phyloP scores from a whole-genome alignment of 2,888 invertebrate genomes.

The Pantelozetes paolii region DNA sequence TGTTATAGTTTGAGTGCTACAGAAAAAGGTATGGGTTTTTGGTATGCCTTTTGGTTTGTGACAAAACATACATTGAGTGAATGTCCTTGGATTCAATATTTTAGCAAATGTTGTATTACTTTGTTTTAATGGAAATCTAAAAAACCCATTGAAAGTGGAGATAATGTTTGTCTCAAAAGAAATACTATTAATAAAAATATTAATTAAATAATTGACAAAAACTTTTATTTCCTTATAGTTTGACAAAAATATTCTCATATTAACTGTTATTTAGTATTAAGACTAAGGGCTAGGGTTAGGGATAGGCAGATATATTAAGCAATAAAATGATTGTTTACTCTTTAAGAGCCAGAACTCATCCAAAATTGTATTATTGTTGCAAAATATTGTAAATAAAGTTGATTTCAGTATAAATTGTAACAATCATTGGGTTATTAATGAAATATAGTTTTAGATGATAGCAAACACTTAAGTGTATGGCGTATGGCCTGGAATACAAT shows the following conservation, averaged over 20 bases:
- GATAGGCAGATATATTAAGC: too few species aligned
- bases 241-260: background rate
- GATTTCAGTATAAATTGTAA: conserved; percentile 24
- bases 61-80: conserved; percentile 15
- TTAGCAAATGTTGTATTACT: conserved; percentile 34
- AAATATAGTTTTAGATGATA: conserved; percentile 8
- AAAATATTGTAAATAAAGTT: conserved; percentile 32
- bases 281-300: background rate
- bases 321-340: background rate
- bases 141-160: conserved; percentile 28
- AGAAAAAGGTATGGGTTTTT: conserved; percentile 16
- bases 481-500: background rate
- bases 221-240: too few species aligned
- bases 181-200: conserved; percentile 19
- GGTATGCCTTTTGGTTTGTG: conserved; percentile 1
- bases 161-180: conserved; percentile 23
- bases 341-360: conserved; percentile 8
- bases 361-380: conserved; percentile 7
- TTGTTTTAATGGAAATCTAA: conserved; percentile 28
- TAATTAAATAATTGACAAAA: conserved; percentile 7
- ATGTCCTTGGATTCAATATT: conserved; percentile 29
- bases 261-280: background rate
- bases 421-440: background rate
- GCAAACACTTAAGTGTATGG: conserved; percentile 21
- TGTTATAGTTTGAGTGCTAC: background rate